Evolutionary conservation across 2,797 vertebrate genomes (phyloP).

Genomic region (Sylvia borin): DNA sequence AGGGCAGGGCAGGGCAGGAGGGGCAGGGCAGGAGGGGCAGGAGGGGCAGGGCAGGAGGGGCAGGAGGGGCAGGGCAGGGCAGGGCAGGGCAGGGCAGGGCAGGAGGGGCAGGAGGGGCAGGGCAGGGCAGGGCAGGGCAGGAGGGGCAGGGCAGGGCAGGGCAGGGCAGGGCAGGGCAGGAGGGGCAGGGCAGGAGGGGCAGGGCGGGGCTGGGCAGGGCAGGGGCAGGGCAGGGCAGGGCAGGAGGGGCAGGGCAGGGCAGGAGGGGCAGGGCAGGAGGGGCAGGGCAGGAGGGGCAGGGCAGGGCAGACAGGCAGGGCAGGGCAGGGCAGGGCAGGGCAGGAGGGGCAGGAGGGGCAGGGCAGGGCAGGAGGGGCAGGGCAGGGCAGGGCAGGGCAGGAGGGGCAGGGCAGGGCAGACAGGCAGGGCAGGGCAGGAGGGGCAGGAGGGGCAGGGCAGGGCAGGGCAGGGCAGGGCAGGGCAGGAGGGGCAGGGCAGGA

Average conservation of each 20-base stretch:
- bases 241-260: background rate
- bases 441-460: background rate
- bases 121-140: too few relatives aligned
- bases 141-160: too few relatives aligned
- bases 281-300: too few relatives aligned
- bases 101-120: background rate
- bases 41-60: too few relatives aligned
- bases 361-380: background rate
- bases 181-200: background rate
- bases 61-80: background rate
- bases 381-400: too few relatives aligned
- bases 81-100: too few relatives aligned
- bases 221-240: background rate
- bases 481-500: background rate
- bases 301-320: background rate
- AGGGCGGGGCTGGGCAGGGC: background rate
- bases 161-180: too few relatives aligned
- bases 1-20: too few relatives aligned
- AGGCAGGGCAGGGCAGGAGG: background rate
- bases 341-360: too few relatives aligned
- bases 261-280: too few relatives aligned
- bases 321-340: background rate
- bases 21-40: too few relatives aligned
- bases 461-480: background rate
- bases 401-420: background rate